A percentile compares a stretch with the other conserved stretches of the same genome.
phyloP scores from a whole-genome alignment of 2,797 vertebrate genomes.

The Gymnodraco acuticeps region DNA sequence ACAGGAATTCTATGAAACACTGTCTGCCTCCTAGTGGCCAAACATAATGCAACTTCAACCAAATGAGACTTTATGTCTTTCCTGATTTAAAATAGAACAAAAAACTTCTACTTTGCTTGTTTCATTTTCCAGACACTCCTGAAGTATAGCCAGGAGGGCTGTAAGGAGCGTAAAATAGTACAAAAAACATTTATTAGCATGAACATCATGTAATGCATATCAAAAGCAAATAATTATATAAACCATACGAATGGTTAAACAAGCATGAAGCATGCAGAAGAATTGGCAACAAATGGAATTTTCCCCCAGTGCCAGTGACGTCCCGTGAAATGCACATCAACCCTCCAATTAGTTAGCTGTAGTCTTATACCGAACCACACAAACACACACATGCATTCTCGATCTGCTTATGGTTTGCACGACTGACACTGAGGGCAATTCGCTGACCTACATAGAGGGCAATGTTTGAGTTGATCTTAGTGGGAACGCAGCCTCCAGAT shows the following conservation, averaged over 20 bases:
- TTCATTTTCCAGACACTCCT: not conserved
- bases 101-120: not conserved
- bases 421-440: slow-evolving; percentile 67
- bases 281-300: slow-evolving; percentile 77
- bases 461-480: slow-evolving; percentile 57
- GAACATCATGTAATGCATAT: slow-evolving; percentile 48
- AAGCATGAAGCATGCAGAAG: slow-evolving; percentile 73
- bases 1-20: not conserved
- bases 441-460: slow-evolving; percentile 79
- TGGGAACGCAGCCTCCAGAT: slow-evolving; percentile 69
- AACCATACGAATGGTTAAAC: slow-evolving; percentile 60
- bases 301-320: slow-evolving; percentile 52
- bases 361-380: slow-evolving; percentile 27
- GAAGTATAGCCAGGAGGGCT: not conserved
- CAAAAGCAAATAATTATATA: slow-evolving; percentile 50
- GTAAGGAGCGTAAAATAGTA: not conserved
- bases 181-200: slow-evolving; percentile 33
- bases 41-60: not conserved
- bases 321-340: slow-evolving; percentile 70
- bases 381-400: slow-evolving; percentile 26
- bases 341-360: slow-evolving; percentile 67
- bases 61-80: not conserved
- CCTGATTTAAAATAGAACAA: not conserved
- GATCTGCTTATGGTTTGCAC: slow-evolving; percentile 61
- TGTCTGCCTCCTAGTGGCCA: slow-evolving; percentile 21